These are phyloP conservation scores for Triplophysa yarkandensis DNA, from an alignment of 2,797 vertebrate species.

Conservation along the genomic window DNA sequence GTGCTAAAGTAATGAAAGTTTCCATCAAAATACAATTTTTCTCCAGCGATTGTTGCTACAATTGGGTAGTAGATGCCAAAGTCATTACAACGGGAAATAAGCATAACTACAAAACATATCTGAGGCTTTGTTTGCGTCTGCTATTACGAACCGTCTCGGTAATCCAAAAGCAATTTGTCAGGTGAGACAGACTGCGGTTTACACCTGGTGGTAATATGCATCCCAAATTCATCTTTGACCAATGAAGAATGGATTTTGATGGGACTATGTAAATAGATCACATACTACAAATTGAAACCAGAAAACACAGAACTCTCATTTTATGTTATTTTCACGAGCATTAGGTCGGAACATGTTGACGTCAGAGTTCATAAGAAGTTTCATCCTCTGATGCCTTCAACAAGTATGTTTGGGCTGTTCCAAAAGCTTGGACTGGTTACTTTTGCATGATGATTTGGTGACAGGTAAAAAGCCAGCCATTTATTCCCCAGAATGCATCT, in stretches of 20 bases:
- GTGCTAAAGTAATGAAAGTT: neutral
- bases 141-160: no score
- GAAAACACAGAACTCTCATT: no score
- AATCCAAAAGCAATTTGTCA: no score
- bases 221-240: no score
- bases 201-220: no score
- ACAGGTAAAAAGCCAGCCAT: neutral
- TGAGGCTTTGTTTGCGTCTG: neutral
- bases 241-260: no score
- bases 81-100: neutral
- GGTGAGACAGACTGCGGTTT: no score
- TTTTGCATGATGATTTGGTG: neutral
- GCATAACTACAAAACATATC: neutral
- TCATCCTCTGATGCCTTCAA: neutral
- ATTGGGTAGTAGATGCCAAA: neutral
- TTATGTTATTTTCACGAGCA: no score
- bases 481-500: neutral
- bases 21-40: neutral
- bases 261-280: no score
- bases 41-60: neutral
- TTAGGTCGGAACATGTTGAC: neutral
- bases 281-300: no score
- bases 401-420: neutral
- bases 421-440: neutral
- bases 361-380: neutral